Evolutionary conservation across 2,113 vertebrate genomes (phyloP).

Genomic region (Hystrix brachyura): DNA sequence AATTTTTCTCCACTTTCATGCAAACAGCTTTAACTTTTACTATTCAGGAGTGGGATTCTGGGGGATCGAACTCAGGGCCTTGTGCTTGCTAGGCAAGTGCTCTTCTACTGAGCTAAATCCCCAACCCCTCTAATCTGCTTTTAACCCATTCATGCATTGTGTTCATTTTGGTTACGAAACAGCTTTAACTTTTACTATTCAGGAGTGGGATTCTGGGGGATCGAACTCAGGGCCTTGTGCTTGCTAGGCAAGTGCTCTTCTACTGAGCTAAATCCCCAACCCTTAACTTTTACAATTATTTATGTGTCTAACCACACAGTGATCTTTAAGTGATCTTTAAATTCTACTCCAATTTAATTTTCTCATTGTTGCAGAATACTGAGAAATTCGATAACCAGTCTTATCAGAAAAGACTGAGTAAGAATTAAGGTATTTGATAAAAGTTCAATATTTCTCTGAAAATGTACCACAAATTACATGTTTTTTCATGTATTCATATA

Average conservation of each 20-base stretch:
- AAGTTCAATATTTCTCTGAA: not conserved
- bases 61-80: too few species aligned
- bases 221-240: too few species aligned
- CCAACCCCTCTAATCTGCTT: too few species aligned
- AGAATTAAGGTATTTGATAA: not conserved
- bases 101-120: too few species aligned
- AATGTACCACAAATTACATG: not conserved
- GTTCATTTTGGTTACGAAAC: too few species aligned
- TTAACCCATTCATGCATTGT: too few species aligned
- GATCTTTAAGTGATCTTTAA: not conserved
- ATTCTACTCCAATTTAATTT: not conserved
- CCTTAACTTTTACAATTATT: not conserved
- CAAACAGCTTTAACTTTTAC: not conserved
- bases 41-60: not conserved
- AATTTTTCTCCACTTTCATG: not conserved
- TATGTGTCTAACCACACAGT: not conserved
- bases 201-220: too few species aligned
- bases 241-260: too few species aligned
- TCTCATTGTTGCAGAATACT: not conserved
- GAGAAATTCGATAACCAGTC: not conserved
- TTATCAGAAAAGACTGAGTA: not conserved
- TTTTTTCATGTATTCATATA: not conserved
- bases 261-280: too few species aligned
- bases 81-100: too few species aligned
- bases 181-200: not conserved